phyloP scores from a whole-genome alignment of 2,888 invertebrate genomes.

The Danaus chrysippus region DNA sequence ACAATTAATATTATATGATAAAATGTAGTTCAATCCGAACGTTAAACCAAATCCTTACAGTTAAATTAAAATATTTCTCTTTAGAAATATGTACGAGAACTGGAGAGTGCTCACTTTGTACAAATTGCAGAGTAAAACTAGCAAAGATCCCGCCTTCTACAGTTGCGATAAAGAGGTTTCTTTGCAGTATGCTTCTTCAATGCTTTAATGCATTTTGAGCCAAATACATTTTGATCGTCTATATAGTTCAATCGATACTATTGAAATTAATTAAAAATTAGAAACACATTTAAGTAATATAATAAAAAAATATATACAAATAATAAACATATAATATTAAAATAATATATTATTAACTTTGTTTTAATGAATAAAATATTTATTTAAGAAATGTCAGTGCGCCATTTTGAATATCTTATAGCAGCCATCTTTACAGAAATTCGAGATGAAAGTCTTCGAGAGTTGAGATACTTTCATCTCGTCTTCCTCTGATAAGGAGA shows the following conservation, averaged over 20 bases:
- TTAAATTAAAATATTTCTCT: slow-evolving; percentile 42
- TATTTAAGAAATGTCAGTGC: too few species aligned
- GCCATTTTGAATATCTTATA: too few species aligned
- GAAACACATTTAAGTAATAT: too few species aligned
- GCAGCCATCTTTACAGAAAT: too few species aligned
- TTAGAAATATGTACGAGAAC: slow-evolving; percentile 48
- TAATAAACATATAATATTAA: background rate
- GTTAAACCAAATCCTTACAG: slow-evolving; percentile 42
- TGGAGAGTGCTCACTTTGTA: slow-evolving; percentile 47
- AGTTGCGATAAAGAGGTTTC: slow-evolving; percentile 40
- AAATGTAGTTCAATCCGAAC: slow-evolving; percentile 46
- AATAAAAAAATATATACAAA: background rate
- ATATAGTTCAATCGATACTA: too few species aligned
- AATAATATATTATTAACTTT: too few species aligned
- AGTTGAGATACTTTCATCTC: too few species aligned
- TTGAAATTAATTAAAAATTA: background rate
- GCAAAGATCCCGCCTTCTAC: slow-evolving; percentile 36
- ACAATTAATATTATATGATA: slow-evolving; percentile 8
- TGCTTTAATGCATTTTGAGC: slow-evolving; percentile 28
- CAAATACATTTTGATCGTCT: slow-evolving; percentile 27
- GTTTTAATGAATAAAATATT: too few species aligned
- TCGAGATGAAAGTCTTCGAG: too few species aligned
- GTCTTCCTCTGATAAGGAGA: too few species aligned
- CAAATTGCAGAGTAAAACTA: slow-evolving; percentile 47
- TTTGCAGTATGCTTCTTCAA: slow-evolving; percentile 28